phyloP scores from a whole-genome alignment of 1,140 invertebrate genomes.

The Hycleus phaleratus region DNA sequence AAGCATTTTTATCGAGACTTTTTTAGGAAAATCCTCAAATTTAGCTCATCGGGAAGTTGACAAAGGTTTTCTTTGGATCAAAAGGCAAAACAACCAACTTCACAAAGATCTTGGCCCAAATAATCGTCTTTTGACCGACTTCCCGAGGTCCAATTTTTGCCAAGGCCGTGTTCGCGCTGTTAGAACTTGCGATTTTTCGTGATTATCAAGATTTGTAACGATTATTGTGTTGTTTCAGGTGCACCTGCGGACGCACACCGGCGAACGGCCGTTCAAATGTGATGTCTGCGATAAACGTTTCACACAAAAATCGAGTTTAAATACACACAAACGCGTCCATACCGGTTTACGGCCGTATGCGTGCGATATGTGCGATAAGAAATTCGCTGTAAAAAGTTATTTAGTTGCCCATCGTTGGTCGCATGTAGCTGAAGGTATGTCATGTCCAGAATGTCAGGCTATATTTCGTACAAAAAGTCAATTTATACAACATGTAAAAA shows the following conservation, averaged over 20 bases:
- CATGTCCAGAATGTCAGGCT: constrained; percentile 62
- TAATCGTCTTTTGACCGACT: too few species aligned
- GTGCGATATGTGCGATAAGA: constrained; percentile 67
- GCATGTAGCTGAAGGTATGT: constrained; percentile 63
- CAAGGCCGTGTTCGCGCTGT: not conserved
- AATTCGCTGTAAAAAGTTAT: constrained; percentile 70
- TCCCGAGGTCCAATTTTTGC: too few species aligned
- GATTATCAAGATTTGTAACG: too few species aligned
- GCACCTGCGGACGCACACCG: constrained; percentile 70
- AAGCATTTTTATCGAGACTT: too few species aligned
- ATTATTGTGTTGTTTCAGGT: constrained; percentile 37
- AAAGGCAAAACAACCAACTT: too few species aligned
- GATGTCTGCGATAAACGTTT: constrained; percentile 67
- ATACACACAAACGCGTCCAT: constrained; percentile 78
- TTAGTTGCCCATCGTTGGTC: constrained; percentile 69
- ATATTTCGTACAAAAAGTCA: constrained; percentile 58
- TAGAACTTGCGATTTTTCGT: not conserved
- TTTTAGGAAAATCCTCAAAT: too few species aligned
- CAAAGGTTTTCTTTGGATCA: too few species aligned
- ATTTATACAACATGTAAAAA: constrained; percentile 65
- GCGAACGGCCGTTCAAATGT: constrained; percentile 71
- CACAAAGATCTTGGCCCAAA: too few species aligned
- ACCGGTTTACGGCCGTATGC: constrained; percentile 66
- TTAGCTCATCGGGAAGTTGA: too few species aligned
- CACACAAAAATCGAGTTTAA: constrained; percentile 69